Evolutionary conservation across 2,888 invertebrate genomes (phyloP).

Genomic region (Hesperia comma): DNA sequence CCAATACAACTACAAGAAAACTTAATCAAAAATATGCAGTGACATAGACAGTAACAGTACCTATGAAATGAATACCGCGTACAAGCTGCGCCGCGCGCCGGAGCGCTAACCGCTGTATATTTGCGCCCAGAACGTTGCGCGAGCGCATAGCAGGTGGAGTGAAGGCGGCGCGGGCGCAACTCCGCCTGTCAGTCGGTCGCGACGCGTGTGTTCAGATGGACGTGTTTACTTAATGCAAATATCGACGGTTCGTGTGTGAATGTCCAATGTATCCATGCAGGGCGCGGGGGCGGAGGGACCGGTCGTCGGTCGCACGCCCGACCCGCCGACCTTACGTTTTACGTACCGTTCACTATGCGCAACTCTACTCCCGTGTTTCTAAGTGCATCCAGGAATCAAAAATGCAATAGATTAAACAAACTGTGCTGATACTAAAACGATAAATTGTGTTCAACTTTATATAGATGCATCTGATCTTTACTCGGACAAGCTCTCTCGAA

Average conservation of each 20-base stretch:
- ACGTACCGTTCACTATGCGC: conserved; percentile 80
- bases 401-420: conserved; percentile 51
- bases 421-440: conserved; percentile 45
- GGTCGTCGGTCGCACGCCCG: conserved; percentile 69
- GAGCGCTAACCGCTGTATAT: conserved; percentile 9
- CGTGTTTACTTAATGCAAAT: conserved; percentile 46
- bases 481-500: conserved; percentile 38
- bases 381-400: conserved; percentile 62
- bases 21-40: background rate
- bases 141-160: conserved; percentile 41
- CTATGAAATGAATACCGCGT: background rate
- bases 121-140: conserved; percentile 3
- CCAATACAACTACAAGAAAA: too few species aligned
- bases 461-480: conserved; percentile 38
- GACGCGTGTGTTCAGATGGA: conserved; percentile 47
- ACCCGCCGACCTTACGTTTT: conserved; percentile 85
- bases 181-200: conserved; percentile 49
- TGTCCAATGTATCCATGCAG: conserved; percentile 56
- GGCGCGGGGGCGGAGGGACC: conserved; percentile 74
- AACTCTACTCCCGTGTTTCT: conserved; percentile 63
- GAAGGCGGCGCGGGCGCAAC: conserved; percentile 48
- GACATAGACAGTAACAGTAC: background rate
- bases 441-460: conserved; percentile 17
- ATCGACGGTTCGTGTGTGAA: conserved; percentile 50
- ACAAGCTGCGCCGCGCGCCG: background rate